Evolutionary conservation across 2,888 invertebrate species (phyloP).

Genomic region (Xylota sylvarum): DNA sequence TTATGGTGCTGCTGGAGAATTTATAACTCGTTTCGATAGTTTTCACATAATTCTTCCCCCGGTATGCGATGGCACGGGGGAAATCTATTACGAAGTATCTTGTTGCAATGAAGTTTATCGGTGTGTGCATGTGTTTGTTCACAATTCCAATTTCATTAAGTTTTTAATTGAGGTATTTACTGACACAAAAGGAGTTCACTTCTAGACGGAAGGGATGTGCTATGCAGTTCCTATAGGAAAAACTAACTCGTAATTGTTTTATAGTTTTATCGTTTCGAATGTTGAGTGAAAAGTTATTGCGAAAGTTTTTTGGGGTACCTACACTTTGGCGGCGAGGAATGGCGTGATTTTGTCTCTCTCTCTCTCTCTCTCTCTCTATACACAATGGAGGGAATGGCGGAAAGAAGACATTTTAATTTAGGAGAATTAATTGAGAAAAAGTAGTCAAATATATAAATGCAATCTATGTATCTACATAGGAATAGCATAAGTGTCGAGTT

Average conservation of each 20-base stretch:
- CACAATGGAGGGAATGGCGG: constrained; percentile 3
- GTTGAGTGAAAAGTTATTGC: constrained; percentile 65
- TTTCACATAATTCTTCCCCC: constrained; percentile 37
- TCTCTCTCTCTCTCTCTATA: too few relatives aligned
- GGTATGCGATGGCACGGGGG: background rate
- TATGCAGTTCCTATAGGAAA: constrained; percentile 40
- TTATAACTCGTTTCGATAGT: constrained; percentile 49
- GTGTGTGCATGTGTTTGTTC: constrained; percentile 44
- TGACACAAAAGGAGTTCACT: constrained; percentile 62
- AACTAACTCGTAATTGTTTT: constrained; percentile 73
- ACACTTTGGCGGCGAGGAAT: background rate
- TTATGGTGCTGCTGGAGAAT: constrained; percentile 21
- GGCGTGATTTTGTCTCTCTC: constrained; percentile 48
- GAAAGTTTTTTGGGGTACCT: constrained; percentile 60
- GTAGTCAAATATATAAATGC: constrained; percentile 16
- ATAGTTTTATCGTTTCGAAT: constrained; percentile 71
- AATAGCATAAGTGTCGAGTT: background rate
- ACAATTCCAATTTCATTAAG: constrained; percentile 71
- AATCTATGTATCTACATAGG: constrained; percentile 9
- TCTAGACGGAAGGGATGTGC: constrained; percentile 26
- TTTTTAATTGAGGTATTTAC: constrained; percentile 76
- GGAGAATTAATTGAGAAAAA: constrained; percentile 43
- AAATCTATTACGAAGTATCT: constrained; percentile 48
- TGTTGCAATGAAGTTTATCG: constrained; percentile 53
- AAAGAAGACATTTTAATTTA: constrained; percentile 54